Percentiles rank a stretch among this genome's conserved stretches.
phyloP scores from a whole-genome alignment of 1,140 invertebrate genomes.

The Diachasma alloeum region DNA sequence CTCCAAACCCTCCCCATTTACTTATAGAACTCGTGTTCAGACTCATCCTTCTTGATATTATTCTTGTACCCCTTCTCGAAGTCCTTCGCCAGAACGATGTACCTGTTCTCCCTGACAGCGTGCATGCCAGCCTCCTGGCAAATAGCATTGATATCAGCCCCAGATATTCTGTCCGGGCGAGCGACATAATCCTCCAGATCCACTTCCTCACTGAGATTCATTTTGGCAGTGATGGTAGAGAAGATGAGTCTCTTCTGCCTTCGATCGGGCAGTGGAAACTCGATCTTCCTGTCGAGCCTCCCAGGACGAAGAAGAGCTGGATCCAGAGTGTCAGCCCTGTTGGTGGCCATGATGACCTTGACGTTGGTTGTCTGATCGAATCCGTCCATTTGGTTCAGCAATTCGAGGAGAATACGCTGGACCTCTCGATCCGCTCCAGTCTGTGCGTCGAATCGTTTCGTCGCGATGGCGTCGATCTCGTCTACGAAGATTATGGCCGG shows the following conservation, averaged over 20 bases:
- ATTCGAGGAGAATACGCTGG: constrained; percentile 95
- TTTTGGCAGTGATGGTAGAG: constrained; percentile 96
- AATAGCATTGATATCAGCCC: constrained; percentile 99
- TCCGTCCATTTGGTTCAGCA: constrained; percentile 99
- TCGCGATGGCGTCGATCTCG: constrained; percentile 98
- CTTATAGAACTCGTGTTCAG: constrained; percentile 99
- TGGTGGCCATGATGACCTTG: constrained; percentile 99
- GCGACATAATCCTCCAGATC: constrained; percentile 99
- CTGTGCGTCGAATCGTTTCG: constrained; percentile 98
- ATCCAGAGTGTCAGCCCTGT: constrained; percentile 97
- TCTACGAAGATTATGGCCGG: constrained; percentile 99
- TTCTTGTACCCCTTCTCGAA: constrained; percentile 99
- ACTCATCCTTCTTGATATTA: constrained; percentile 99
- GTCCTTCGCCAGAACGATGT: constrained; percentile 98
- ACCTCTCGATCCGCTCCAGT: constrained; percentile 99
- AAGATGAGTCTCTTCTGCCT: constrained; percentile 98
- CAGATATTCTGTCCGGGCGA: constrained; percentile 96
- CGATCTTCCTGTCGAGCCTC: constrained; percentile 97
- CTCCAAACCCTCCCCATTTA: constrained; percentile 63
- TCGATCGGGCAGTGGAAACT: constrained; percentile 97
- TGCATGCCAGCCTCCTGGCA: constrained; percentile 98
- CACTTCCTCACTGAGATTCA: constrained; percentile 99
- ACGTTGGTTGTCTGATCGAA: constrained; percentile 99
- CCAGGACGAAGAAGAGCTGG: constrained; percentile 97
- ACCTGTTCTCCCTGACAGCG: constrained; percentile 98